A percentile compares a stretch with the other conserved stretches of the same genome.
Conservation (phyloP, 2,888 invertebrate species). For the Heliconius ethilla region DNA sequence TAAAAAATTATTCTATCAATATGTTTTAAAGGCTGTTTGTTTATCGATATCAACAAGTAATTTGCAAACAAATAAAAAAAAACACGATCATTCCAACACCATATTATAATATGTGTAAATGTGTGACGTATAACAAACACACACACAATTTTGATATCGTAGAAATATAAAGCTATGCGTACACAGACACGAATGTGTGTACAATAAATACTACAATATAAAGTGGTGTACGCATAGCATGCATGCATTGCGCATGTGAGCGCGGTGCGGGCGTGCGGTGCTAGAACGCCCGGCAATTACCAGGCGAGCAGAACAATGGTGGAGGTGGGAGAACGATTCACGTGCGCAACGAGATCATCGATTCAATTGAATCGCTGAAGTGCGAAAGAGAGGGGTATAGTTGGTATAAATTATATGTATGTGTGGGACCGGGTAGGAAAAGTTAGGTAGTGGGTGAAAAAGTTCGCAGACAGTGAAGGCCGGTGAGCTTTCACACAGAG, state of each 20-base stretch:
- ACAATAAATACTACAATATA: conserved; percentile 28
- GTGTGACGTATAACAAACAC: conserved; percentile 4
- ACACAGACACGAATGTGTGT: conserved; percentile 36
- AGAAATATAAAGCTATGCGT: conserved; percentile 12
- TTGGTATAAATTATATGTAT: conserved; percentile 40
- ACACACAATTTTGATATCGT: conserved; percentile 10
- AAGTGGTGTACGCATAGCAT: conserved; percentile 28
- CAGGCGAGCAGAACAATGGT: conserved; percentile 60
- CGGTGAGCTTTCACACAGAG: conserved; percentile 18
- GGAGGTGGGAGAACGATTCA: conserved; percentile 46
- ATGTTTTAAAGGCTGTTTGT: not conserved
- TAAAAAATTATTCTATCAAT: not conserved
- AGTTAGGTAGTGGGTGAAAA: conserved; percentile 30
- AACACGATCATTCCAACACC: too few species aligned
- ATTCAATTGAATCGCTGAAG: conserved; percentile 24
- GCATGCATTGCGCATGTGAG: conserved; percentile 73
- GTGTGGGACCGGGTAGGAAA: conserved; percentile 26
- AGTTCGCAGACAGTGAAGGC: conserved; percentile 26
- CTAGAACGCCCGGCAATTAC: conserved; percentile 75
- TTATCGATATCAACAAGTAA: not conserved
- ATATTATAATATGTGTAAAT: conserved; percentile 4
- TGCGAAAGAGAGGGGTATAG: conserved; percentile 48
- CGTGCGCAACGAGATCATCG: conserved; percentile 21
- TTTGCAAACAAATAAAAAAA: not conserved
- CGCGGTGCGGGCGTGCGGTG: conserved; percentile 78